Conservation (phyloP, 92 coral and sea anemone species). For the Umimayanthus kanabou region DNA sequence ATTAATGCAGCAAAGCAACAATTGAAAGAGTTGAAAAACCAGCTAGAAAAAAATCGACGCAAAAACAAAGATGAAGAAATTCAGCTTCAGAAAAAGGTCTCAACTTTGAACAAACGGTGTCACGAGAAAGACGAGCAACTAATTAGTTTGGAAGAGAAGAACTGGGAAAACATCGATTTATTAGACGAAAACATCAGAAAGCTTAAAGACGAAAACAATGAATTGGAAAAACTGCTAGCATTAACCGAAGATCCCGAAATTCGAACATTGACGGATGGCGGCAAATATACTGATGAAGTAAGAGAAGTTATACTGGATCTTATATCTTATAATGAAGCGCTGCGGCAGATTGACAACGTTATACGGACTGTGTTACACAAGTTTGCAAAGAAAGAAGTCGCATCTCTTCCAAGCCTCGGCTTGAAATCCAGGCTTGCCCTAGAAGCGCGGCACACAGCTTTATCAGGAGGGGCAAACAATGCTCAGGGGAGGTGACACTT, state of each 20-base stretch:
- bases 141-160: no score
- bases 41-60: no score
- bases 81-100: no score
- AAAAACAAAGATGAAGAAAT: no score
- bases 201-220: no score
- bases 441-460: slow-evolving; percentile 20
- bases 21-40: no score
- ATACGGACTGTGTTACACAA: slow-evolving; percentile 24
- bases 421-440: slow-evolving; percentile 23
- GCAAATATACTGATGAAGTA: slow-evolving; percentile 12
- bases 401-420: slow-evolving; percentile 22
- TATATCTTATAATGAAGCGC: slow-evolving; percentile 3
- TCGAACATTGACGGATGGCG: neutral
- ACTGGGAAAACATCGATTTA: neutral
- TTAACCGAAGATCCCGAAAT: neutral
- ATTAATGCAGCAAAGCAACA: no score
- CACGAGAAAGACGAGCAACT: no score
- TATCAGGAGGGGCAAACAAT: slow-evolving; percentile 28
- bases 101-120: no score
- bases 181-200: no score
- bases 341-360: slow-evolving; percentile 31
- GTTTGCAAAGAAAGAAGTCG: slow-evolving; percentile 23
- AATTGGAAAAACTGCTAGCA: no score
- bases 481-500: slow-evolving; percentile 21
- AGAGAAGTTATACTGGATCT: slow-evolving; percentile 17